Percentiles rank a stretch among this genome's conserved stretches.
These are phyloP conservation scores for Rhinolophus ferrumequinum DNA, from an alignment of 2,113 vertebrate species.

Conservation along the genomic window DNA sequence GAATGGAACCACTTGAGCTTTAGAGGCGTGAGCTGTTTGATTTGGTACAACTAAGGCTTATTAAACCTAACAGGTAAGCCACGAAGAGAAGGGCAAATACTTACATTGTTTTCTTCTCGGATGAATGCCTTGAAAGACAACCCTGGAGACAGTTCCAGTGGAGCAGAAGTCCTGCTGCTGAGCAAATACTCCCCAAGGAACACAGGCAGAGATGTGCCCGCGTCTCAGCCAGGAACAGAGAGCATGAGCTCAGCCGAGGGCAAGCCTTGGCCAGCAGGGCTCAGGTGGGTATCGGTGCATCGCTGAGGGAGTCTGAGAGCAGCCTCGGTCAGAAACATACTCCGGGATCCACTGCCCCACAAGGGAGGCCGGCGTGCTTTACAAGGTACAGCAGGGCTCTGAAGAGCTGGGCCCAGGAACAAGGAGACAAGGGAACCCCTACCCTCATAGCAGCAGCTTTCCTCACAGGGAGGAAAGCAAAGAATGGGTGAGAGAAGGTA, in stretches of 20 bases:
- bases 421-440: neutral
- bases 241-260: neutral
- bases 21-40: neutral
- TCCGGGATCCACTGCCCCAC: neutral
- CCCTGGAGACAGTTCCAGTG: neutral
- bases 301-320: neutral
- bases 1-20: neutral
- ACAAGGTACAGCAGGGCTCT: neutral
- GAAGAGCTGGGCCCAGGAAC: neutral
- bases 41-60: neutral
- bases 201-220: neutral
- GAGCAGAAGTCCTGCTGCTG: neutral
- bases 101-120: conserved; percentile 24
- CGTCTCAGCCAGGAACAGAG: neutral
- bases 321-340: neutral
- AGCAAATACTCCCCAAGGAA: neutral
- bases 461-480: neutral
- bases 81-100: neutral
- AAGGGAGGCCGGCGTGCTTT: neutral
- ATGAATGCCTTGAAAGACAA: neutral
- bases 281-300: fast-evolving
- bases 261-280: neutral
- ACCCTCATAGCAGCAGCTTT: neutral
- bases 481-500: neutral
- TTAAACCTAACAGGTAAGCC: neutral